Evolutionary conservation across 2,113 vertebrate genomes (phyloP), one percentile per base, ranked within the genome.

Genomic region (Mustela nigripes): DNA sequence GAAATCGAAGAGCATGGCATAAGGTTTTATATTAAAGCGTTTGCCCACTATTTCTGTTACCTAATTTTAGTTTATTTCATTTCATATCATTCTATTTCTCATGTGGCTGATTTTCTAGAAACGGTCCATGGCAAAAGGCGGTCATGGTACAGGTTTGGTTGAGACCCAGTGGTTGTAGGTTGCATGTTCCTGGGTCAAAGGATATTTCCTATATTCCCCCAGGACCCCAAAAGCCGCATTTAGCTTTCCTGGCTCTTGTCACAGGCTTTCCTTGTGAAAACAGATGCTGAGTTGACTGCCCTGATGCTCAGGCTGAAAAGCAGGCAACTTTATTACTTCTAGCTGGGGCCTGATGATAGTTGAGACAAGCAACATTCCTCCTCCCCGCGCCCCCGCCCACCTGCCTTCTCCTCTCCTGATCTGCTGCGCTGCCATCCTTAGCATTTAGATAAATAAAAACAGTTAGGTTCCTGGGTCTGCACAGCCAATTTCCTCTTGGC

Each of bases 401-500:
- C 50, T 67, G 26, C 19, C n/a, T 91, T 80, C 33, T 58, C 56
- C 39, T 80, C 42, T 31, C 48, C 56, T 71, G 93, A 84, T 95
- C 94, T 96, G 56, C 95, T 97, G 50, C 78, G 24, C 81, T 56
- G 31, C 16, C 10, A 58, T 50, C 84, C 97, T 80, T 97, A 63
- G 50, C 65, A 60, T 88, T 93, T 93, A 96, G 96, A 96, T 98
- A 97, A 96, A 97, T 88, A 95, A 93, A 96, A 78, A 42, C 19
- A 95, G 98, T 98, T 95, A 96, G 71, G 12, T 76, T 95, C 86
- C 98, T 97, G 95, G n/a, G 65, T 69, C 95, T 74, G 89, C 92
- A 94, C 67, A 97, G 65, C 89, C n/a, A 97, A 90, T 98, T 99
- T 98, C 95, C 86, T 97, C 48, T 95, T 97, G 92, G 95, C 91